Evolutionary conservation across 2,888 invertebrate genomes (phyloP).

Genomic region (Alloplasta piceator): DNA sequence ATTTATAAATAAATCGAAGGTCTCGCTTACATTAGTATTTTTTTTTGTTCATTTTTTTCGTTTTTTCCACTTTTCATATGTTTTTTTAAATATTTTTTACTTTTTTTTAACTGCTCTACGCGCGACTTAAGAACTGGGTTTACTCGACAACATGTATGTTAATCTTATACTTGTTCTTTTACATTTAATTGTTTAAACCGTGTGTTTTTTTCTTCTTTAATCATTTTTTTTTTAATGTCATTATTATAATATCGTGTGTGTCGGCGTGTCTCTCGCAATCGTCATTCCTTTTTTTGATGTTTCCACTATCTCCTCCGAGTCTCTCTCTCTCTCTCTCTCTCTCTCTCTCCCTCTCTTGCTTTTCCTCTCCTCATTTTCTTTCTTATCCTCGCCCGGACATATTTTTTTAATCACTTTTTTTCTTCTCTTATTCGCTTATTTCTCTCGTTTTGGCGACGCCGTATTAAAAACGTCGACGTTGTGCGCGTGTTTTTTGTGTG

Average conservation of each 20-base stretch:
- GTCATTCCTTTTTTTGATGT: conserved; percentile 56
- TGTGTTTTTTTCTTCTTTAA: conserved; percentile 52
- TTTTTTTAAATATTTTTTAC: conserved; percentile 49
- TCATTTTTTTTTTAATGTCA: conserved; percentile 51
- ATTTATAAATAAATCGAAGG: conserved; percentile 57
- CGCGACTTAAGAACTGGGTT: conserved; percentile 80
- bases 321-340: conserved; percentile 25
- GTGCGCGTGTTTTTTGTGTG: conserved; percentile 78
- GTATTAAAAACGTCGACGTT: conserved; percentile 78
- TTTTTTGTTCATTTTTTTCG: conserved; percentile 18
- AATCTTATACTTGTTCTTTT: conserved; percentile 74
- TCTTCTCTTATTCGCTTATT: conserved; percentile 67
- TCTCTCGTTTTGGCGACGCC: conserved; percentile 69
- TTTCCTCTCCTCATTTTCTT: conserved; percentile 21
- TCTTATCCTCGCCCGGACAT: conserved; percentile 5
- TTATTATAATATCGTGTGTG: conserved; percentile 66
- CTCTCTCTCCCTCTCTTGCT: conserved; percentile 27
- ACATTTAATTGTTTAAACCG: conserved; percentile 77
- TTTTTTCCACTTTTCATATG: conserved; percentile 47
- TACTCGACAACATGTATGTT: conserved; percentile 82
- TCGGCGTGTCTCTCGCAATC: conserved; percentile 60
- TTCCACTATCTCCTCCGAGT: conserved; percentile 49
- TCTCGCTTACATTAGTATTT: conserved; percentile 58
- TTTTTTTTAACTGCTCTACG: conserved; percentile 77
- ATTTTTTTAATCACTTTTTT: conserved; percentile 11